phyloP scores from a whole-genome alignment of 2,797 vertebrate genomes.

The Peromyscus attwateri region DNA sequence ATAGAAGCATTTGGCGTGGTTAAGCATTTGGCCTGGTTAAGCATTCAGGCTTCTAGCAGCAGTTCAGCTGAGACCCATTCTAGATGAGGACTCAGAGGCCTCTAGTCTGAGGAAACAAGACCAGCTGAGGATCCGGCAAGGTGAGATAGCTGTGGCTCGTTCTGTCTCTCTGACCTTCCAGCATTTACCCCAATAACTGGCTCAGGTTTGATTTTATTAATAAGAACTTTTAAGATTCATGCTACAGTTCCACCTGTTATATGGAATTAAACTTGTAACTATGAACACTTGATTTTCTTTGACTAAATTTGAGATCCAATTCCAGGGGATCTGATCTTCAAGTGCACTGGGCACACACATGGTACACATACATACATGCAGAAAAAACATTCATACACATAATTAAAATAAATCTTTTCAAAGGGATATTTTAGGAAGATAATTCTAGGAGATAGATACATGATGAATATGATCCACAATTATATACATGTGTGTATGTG shows the following conservation, averaged over 20 bases:
- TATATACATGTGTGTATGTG: neutral
- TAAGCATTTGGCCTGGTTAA: no score
- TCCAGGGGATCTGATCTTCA: neutral
- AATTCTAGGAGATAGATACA: neutral
- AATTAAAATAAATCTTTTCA: neutral
- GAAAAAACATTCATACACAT: neutral
- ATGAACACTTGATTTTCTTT: neutral
- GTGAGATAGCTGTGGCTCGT: no score
- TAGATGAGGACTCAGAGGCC: no score
- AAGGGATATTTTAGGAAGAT: neutral
- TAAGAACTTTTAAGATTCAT: no score
- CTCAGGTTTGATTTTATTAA: no score
- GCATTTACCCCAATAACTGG: no score
- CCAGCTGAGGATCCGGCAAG: no score
- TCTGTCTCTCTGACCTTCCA: no score
- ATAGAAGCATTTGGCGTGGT: no score
- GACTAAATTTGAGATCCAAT: neutral
- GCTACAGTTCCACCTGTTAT: neutral
- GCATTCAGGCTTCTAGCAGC: no score
- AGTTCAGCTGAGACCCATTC: no score
- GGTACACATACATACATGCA: neutral
- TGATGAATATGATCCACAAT: neutral
- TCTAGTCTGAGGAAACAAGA: no score
- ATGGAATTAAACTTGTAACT: neutral
- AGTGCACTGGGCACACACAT: neutral